Conservation (phyloP, 37 sponge, comb jelly and placozoan genomes). For the Ephydatia muelleri region DNA sequence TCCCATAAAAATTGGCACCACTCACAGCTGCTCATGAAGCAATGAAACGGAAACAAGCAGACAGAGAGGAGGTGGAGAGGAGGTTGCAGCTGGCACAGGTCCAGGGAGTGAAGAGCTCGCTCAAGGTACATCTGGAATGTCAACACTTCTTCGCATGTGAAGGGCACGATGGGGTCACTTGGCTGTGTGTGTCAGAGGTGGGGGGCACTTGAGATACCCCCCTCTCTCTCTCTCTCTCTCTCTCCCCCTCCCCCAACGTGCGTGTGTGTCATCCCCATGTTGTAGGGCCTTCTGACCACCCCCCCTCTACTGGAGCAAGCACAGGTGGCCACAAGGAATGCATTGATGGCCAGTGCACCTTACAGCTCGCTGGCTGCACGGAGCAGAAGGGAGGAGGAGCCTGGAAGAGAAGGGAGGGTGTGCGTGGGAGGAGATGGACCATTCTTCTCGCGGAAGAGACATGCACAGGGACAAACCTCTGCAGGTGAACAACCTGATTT, state of each 20-base stretch:
- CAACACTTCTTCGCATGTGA: too few relatives aligned
- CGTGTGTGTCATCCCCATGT: not conserved
- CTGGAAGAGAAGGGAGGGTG: not conserved
- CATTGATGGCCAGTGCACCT: not conserved
- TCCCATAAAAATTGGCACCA: not conserved
- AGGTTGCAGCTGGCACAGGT: conserved; percentile 16
- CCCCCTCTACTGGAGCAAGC: conserved; percentile 19
- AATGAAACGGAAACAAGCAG: not conserved
- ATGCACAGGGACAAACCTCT: too few relatives aligned
- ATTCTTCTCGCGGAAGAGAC: conserved; percentile 12
- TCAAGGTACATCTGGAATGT: too few relatives aligned
- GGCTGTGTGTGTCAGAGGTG: not conserved
- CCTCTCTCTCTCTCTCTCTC: too few relatives aligned
- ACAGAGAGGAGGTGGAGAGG: conserved; percentile 15
- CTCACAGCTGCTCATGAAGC: not conserved
- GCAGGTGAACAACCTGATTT: too few relatives aligned
- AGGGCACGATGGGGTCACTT: too few relatives aligned
- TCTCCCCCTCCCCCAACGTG: too few relatives aligned
- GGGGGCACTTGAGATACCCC: too few relatives aligned
- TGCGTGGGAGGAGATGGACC: not conserved
- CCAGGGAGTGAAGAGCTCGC: not conserved
- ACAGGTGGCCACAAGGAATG: conserved; percentile 3
- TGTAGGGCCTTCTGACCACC: not conserved
- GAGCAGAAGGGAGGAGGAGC: not conserved
- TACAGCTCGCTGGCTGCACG: conserved; percentile 12